phyloP scores from a whole-genome alignment of 2,888 invertebrate species.

The Caenorhabditis sinica region DNA sequence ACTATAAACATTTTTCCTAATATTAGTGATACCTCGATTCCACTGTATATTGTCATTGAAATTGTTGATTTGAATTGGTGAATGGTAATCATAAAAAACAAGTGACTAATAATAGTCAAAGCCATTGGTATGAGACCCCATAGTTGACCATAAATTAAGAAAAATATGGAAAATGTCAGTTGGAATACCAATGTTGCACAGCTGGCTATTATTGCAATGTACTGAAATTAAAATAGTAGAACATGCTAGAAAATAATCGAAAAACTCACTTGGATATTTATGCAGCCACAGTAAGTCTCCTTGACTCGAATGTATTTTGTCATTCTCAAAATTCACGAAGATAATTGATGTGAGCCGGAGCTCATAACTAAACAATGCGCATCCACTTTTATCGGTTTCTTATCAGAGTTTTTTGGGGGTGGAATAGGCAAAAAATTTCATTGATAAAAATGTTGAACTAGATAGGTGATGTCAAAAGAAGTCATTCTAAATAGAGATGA shows the following conservation, averaged over 20 bases:
- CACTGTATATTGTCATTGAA: slow-evolving; percentile 40
- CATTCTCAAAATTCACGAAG: slow-evolving; percentile 22
- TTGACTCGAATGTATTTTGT: slow-evolving; percentile 58
- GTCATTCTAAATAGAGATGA: slow-evolving; percentile 25
- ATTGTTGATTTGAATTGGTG: slow-evolving; percentile 43
- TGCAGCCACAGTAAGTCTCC: slow-evolving; percentile 53
- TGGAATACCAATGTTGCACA: slow-evolving; percentile 45
- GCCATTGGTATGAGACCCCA: slow-evolving; percentile 53
- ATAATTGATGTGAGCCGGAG: slow-evolving; percentile 25
- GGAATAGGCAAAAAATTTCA: slow-evolving; percentile 16
- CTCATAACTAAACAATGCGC: slow-evolving; percentile 47
- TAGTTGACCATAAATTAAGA: slow-evolving; percentile 53
- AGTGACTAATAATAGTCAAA: slow-evolving; percentile 43
- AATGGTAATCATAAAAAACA: slow-evolving; percentile 47
- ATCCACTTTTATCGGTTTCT: slow-evolving; percentile 44
- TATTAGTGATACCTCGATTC: slow-evolving; percentile 28
- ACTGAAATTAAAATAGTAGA: slow-evolving; percentile 30
- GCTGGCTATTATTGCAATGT: slow-evolving; percentile 47
- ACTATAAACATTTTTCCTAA: neutral
- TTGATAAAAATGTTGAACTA: slow-evolving; percentile 45
- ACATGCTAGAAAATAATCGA: neutral
- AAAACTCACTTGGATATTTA: slow-evolving; percentile 49
- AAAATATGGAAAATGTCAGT: slow-evolving; percentile 58
- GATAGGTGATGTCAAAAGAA: slow-evolving; percentile 41
- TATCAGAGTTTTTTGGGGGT: slow-evolving; percentile 42